Percentiles rank a stretch among this genome's conserved stretches.
These are phyloP conservation scores for Podarcis lilfordi DNA, from an alignment of 2,797 vertebrate species.

Conservation along the genomic window DNA sequence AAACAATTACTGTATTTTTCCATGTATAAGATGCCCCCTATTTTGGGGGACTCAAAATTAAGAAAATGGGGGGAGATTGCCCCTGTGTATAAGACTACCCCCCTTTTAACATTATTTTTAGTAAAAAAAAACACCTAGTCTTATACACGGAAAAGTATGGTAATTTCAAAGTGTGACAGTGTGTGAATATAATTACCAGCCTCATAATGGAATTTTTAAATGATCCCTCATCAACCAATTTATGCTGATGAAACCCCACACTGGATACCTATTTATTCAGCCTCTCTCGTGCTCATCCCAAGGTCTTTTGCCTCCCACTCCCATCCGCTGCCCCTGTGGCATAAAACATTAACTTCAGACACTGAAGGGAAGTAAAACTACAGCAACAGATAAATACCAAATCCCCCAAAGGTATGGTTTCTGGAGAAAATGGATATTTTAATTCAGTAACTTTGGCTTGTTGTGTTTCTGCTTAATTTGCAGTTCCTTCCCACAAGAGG, in stretches of 20 bases:
- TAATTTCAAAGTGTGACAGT: constrained; percentile 13
- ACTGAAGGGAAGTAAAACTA: constrained; percentile 30
- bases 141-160: too few species aligned
- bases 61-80: too few species aligned
- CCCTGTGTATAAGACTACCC: too few species aligned
- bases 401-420: constrained; percentile 29
- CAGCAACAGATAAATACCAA: not conserved
- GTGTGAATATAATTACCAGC: constrained; percentile 10
- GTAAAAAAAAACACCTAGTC: too few species aligned
- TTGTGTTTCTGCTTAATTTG: constrained; percentile 50
- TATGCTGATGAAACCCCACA: not conserved
- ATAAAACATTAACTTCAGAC: constrained; percentile 40
- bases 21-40: too few species aligned
- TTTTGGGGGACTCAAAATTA: too few species aligned
- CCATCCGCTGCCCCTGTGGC: not conserved
- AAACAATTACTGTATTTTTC: not conserved
- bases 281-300: not conserved
- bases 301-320: not conserved
- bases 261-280: not conserved
- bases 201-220: constrained; percentile 5
- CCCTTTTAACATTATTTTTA: too few species aligned
- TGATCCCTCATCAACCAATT: not conserved
- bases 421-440: constrained; percentile 43
- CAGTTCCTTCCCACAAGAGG: constrained; percentile 35
- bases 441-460: constrained; percentile 41